Evolutionary conservation across 2,888 invertebrate species (phyloP).

Genomic region (Pseudococcus jackbeardsleyi): DNA sequence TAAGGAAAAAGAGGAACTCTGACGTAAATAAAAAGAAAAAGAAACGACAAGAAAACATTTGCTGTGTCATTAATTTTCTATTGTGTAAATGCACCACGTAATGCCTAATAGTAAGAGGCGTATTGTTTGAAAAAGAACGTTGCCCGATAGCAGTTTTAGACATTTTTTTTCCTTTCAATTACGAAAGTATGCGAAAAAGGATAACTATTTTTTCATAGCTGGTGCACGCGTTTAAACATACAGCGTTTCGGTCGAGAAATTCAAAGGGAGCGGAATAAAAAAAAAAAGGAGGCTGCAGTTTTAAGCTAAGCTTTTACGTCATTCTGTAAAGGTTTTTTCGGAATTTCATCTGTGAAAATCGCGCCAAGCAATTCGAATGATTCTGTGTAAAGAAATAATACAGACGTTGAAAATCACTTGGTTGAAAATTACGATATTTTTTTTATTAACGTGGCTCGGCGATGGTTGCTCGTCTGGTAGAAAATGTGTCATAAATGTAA

Average conservation of each 20-base stretch:
- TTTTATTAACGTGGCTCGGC: neutral
- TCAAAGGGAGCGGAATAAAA: neutral
- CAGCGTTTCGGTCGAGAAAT: constrained; percentile 8
- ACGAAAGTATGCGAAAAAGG: constrained; percentile 27
- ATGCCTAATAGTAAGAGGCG: constrained; percentile 2
- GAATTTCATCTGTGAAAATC: neutral
- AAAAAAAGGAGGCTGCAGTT: neutral
- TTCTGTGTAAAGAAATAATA: neutral
- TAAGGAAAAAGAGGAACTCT: neutral
- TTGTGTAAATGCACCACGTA: constrained; percentile 25
- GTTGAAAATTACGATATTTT: constrained; percentile 23
- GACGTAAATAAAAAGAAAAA: constrained; percentile 37
- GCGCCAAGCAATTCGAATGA: neutral
- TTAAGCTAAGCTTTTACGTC: constrained; percentile 12
- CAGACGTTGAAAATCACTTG: constrained; percentile 15
- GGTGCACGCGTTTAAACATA: neutral
- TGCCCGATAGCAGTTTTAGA: constrained; percentile 25
- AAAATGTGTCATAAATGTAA: neutral
- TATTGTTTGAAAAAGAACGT: constrained; percentile 37
- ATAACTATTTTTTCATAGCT: neutral
- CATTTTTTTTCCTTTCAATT: constrained; percentile 13
- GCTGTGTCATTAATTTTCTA: constrained; percentile 44
- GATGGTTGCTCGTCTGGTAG: neutral
- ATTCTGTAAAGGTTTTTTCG: neutral
- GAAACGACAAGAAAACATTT: constrained; percentile 34